A percentile compares a stretch with the other conserved stretches of the same genome.
Evolutionary conservation across 1,140 invertebrate species (phyloP).

Genomic region (Micrasema longulum): DNA sequence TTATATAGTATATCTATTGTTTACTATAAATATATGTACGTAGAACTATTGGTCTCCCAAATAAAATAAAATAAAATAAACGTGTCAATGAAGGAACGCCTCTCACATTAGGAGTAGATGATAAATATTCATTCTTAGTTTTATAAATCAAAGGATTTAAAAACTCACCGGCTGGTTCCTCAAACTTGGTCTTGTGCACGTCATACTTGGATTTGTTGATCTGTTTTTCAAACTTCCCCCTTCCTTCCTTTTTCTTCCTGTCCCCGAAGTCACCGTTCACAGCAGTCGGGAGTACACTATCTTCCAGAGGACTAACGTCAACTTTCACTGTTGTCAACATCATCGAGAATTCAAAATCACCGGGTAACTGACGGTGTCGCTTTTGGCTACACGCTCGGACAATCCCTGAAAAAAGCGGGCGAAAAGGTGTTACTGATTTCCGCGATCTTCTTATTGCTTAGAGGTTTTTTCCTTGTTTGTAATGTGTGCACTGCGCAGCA

Average conservation of each 20-base stretch:
- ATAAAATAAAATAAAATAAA: too few relatives aligned
- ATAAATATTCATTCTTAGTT: too few relatives aligned
- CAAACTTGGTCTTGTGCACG: constrained; percentile 38
- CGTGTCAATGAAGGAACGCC: too few relatives aligned
- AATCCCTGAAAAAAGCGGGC: neutral
- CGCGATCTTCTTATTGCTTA: neutral
- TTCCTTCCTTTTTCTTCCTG: constrained; percentile 39
- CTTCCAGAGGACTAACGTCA: constrained; percentile 38
- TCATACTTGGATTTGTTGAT: constrained; percentile 50
- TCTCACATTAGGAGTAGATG: too few relatives aligned
- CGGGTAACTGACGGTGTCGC: neutral
- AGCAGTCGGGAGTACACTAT: constrained; percentile 17
- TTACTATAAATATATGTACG: too few relatives aligned
- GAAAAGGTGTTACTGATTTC: neutral
- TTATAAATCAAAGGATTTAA: neutral
- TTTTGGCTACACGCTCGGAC: neutral
- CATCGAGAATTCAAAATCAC: neutral
- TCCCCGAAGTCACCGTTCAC: constrained; percentile 30
- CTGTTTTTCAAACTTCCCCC: constrained; percentile 50
- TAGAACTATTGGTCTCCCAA: too few relatives aligned
- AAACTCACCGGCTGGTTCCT: constrained; percentile 42
- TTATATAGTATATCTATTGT: too few relatives aligned
- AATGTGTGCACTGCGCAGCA: constrained; percentile 11
- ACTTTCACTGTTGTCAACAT: constrained; percentile 49
- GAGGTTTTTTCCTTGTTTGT: constrained; percentile 1